Evolutionary conservation across 2,888 invertebrate species (phyloP).

Genomic region (Blomia tropicalis): DNA sequence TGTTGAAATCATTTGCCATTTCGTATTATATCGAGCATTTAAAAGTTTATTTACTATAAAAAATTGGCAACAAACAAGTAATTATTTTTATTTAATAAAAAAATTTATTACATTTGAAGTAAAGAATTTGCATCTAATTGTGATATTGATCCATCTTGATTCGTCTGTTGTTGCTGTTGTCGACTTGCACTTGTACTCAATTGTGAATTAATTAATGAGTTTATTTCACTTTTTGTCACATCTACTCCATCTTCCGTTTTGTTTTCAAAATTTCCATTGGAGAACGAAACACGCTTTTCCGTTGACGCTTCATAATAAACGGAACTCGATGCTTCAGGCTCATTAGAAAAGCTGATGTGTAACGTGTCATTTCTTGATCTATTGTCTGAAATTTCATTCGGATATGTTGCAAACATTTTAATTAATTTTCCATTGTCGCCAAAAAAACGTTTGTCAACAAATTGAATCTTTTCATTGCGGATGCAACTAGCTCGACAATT

Average conservation of each 20-base stretch:
- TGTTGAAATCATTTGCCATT: no score
- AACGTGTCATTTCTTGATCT: neutral
- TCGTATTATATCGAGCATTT: no score
- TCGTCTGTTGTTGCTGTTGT: neutral
- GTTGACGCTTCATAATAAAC: no score
- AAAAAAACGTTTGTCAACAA: neutral
- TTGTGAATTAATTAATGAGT: no score
- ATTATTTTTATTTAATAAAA: neutral
- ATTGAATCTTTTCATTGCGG: neutral
- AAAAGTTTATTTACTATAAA: no score
- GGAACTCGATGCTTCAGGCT: neutral
- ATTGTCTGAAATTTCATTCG: neutral
- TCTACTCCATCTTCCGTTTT: no score
- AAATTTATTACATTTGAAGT: neutral
- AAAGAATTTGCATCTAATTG: neutral
- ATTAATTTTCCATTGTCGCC: neutral
- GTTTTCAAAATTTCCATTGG: no score
- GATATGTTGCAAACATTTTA: neutral
- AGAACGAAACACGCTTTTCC: no score
- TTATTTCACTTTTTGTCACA: no score
- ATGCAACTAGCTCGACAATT: neutral
- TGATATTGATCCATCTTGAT: conserved; percentile 1
- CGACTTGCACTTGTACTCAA: neutral
- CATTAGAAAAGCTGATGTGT: conserved; percentile 2
- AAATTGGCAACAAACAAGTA: neutral